These are phyloP conservation scores for Mechanitis messenoides DNA, from an alignment of 2,888 invertebrate genomes.

Conservation along the genomic window DNA sequence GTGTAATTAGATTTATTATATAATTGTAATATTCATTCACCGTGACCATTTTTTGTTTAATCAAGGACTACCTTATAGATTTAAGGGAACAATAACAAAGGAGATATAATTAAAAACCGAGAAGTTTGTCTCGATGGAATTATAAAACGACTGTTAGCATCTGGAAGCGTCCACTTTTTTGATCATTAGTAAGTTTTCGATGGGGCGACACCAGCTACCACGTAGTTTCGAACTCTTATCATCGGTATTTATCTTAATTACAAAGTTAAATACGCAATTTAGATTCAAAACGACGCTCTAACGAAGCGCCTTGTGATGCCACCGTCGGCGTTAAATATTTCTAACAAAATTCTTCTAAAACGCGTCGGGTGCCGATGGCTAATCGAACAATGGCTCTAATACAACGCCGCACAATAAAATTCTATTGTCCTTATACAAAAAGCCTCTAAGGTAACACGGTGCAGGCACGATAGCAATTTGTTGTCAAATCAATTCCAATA, in stretches of 20 bases:
- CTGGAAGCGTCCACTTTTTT: conserved; percentile 35
- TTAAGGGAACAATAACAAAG: conserved; percentile 9
- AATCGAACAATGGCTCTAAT: conserved; percentile 66
- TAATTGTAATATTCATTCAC: conserved; percentile 5
- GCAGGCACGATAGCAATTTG: conserved; percentile 49
- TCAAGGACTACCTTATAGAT: conserved; percentile 8
- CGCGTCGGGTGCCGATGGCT: conserved; percentile 53
- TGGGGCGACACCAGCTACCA: conserved; percentile 50
- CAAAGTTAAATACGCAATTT: conserved; percentile 62
- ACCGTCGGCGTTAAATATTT: conserved; percentile 70
- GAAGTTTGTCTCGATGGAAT: conserved; percentile 14
- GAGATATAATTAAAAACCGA: conserved; percentile 17
- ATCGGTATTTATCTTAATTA: conserved; percentile 72
- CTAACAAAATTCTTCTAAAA: conserved; percentile 49
- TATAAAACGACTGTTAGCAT: conserved; percentile 30
- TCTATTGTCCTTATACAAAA: conserved; percentile 57
- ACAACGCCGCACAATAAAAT: conserved; percentile 48
- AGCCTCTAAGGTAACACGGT: conserved; percentile 50
- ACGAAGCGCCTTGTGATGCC: conserved; percentile 65
- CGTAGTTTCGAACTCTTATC: conserved; percentile 60
- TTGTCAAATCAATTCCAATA: conserved; percentile 48
- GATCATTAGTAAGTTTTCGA: conserved; percentile 44
- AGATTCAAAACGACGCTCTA: conserved; percentile 57
- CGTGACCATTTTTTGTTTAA: conserved; percentile 3
- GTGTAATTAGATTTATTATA: too few relatives aligned